A percentile compares a stretch with the other conserved stretches of the same genome.
Conservation (phyloP, 2,113 vertebrate species). For the Oenanthe oenanthe region DNA sequence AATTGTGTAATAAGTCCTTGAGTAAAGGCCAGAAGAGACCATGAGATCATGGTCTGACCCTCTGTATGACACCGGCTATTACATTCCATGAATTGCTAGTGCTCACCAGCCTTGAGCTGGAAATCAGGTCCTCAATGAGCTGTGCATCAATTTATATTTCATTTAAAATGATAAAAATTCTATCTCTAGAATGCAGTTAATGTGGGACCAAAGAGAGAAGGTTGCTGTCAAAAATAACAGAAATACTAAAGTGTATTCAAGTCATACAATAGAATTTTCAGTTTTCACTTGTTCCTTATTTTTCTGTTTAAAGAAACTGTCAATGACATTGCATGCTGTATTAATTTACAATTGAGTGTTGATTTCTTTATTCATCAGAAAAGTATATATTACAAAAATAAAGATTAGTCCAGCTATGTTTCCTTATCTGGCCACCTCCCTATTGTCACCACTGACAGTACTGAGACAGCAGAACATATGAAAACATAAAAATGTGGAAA, state of each 20-base stretch:
- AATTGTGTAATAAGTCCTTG: background rate
- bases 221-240: background rate
- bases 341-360: background rate
- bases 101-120: background rate
- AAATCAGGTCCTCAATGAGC: background rate
- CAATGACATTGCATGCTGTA: background rate
- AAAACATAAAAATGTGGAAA: background rate
- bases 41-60: background rate
- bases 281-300: background rate
- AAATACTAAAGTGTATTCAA: background rate
- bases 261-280: background rate
- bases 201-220: background rate
- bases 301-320: background rate
- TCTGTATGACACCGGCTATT: background rate
- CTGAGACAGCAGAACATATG: background rate
- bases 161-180: background rate
- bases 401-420: background rate
- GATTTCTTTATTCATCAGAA: background rate
- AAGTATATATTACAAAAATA: background rate
- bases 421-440: background rate
- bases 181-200: background rate
- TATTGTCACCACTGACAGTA: background rate
- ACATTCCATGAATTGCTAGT: background rate
- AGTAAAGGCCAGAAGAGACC: background rate
- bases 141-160: background rate